Evolutionary conservation across 2,797 vertebrate genomes (phyloP).

Genomic region (Hippoglossus hippoglossus): DNA sequence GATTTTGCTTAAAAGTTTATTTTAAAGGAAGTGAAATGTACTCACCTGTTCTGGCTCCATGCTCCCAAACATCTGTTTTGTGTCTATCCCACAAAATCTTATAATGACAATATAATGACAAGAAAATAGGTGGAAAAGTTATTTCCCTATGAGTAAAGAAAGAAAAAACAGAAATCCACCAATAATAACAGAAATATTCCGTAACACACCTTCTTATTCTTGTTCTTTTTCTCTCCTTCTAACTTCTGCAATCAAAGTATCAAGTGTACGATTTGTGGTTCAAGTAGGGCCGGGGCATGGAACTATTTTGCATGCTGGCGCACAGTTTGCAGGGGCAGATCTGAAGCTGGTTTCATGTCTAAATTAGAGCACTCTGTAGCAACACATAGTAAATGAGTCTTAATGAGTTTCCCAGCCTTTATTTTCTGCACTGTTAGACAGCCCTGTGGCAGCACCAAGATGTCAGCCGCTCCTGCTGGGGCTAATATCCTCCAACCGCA

Average conservation of each 20-base stretch:
- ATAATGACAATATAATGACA: too few species aligned
- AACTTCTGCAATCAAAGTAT: constrained; percentile 27
- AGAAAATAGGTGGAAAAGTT: not conserved
- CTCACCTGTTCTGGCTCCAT: not conserved
- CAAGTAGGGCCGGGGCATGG: constrained; percentile 21
- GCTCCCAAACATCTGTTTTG: not conserved
- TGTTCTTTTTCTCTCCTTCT: not conserved
- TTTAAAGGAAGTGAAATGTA: not conserved
- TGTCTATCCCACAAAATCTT: not conserved
- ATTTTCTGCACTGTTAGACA: constrained; percentile 86
- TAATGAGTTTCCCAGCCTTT: constrained; percentile 79
- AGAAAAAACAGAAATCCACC: too few species aligned
- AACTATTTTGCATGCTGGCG: constrained; percentile 45
- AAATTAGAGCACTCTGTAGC: constrained; percentile 70
- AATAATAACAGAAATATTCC: too few species aligned
- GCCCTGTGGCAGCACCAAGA: constrained; percentile 70
- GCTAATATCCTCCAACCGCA: constrained; percentile 75
- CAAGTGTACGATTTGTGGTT: constrained; percentile 34
- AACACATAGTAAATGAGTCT: constrained; percentile 72
- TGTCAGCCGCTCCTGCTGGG: constrained; percentile 74
- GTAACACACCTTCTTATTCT: not conserved
- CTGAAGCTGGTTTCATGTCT: constrained; percentile 63
- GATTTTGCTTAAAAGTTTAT: not conserved
- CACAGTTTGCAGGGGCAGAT: constrained; percentile 60
- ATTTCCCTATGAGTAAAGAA: too few species aligned